A percentile compares a stretch with the other conserved stretches of the same genome.
These are phyloP conservation scores for Sthenelais limicola DNA, from an alignment of 2,888 invertebrate species.

Conservation along the genomic window DNA sequence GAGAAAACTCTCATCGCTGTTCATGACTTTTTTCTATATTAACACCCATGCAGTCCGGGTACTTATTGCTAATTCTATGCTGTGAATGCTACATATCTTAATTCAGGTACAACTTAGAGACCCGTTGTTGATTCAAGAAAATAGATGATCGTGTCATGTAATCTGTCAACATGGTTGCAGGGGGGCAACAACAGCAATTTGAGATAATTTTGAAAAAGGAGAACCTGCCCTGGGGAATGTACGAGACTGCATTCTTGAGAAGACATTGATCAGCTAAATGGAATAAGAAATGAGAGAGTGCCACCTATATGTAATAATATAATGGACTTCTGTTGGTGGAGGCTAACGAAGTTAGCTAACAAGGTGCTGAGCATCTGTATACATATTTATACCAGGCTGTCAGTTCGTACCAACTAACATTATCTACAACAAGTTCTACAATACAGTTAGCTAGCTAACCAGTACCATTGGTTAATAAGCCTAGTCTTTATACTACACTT, in stretches of 20 bases:
- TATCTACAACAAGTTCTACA: constrained; percentile 24
- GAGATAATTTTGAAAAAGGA: constrained; percentile 30
- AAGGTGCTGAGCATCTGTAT: constrained; percentile 20
- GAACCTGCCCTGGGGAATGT: constrained; percentile 34
- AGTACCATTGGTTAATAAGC: not conserved
- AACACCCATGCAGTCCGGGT: too few species aligned
- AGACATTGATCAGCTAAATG: constrained; percentile 15
- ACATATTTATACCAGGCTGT: not conserved
- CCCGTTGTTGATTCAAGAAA: too few species aligned
- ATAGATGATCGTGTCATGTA: too few species aligned
- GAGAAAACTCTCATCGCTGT: too few species aligned
- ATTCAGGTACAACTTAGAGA: too few species aligned
- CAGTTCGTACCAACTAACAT: constrained; percentile 32
- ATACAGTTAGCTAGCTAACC: not conserved
- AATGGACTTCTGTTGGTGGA: constrained; percentile 15
- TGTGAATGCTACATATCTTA: too few species aligned
- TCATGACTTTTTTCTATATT: too few species aligned
- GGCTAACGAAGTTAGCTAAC: too few species aligned
- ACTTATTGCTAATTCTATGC: too few species aligned
- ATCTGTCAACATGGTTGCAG: too few species aligned
- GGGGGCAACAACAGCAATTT: not conserved
- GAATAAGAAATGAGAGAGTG: constrained; percentile 31
- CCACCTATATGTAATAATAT: not conserved
- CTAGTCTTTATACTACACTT: constrained; percentile 20
- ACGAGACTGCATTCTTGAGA: constrained; percentile 34